Evolutionary conservation across 2,113 vertebrate genomes (phyloP).

Genomic region (Ariopsis seemanni): DNA sequence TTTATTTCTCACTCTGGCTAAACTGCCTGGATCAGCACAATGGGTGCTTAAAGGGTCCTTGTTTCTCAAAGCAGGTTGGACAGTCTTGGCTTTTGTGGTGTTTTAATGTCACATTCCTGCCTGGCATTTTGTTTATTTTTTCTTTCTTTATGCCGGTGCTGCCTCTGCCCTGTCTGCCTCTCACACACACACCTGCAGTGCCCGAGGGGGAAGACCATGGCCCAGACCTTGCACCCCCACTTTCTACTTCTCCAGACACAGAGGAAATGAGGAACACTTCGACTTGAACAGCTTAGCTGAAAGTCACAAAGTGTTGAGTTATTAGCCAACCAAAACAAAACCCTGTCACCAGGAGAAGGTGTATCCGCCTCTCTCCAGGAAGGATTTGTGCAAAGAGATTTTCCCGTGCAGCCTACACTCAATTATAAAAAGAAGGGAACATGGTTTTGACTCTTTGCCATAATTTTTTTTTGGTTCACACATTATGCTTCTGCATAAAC

Average conservation of each 20-base stretch:
- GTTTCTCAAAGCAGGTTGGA: conserved; percentile 28
- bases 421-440: background rate
- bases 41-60: conserved; percentile 44
- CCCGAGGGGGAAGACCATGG: conserved; percentile 64
- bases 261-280: conserved; percentile 55
- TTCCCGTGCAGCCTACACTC: background rate
- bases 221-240: conserved; percentile 49
- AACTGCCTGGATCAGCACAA: conserved; percentile 48
- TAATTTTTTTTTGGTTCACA: conserved; percentile 5
- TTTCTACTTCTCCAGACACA: background rate
- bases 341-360: conserved; percentile 7
- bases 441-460: conserved; percentile 1
- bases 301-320: conserved; percentile 60
- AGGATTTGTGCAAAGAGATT: conserved; percentile 14
- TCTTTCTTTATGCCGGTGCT: conserved; percentile 44
- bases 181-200: conserved; percentile 68
- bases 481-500: conserved; percentile 7
- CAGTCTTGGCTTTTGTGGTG: conserved; percentile 33
- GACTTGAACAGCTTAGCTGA: conserved; percentile 50
- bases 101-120: conserved; percentile 51
- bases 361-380: background rate
- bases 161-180: conserved; percentile 46
- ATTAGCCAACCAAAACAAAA: conserved; percentile 50
- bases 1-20: conserved; percentile 42
- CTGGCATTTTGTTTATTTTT: conserved; percentile 56